phyloP scores from a whole-genome alignment of 1,140 invertebrate genomes.

The Oscheius sp. region DNA sequence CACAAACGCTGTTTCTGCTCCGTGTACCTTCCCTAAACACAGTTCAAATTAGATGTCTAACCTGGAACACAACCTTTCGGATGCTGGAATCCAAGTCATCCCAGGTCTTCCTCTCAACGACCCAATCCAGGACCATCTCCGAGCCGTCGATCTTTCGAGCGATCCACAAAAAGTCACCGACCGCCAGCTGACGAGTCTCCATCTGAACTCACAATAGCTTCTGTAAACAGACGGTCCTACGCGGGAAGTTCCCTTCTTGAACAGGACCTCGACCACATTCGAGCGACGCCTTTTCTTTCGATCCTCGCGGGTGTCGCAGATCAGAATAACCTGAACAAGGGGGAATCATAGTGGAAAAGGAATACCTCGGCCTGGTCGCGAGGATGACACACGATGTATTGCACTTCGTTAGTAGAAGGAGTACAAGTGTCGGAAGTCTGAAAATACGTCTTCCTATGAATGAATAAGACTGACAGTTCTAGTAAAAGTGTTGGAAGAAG shows the following conservation, averaged over 20 bases:
- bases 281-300: constrained; percentile 7
- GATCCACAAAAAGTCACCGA: constrained; percentile 30
- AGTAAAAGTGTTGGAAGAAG: too few relatives aligned
- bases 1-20: constrained; percentile 21
- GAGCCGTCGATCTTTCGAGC: constrained; percentile 22
- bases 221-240: background rate
- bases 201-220: background rate
- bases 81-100: constrained; percentile 27
- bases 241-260: background rate
- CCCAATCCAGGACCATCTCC: constrained; percentile 33
- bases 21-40: constrained; percentile 14
- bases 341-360: background rate
- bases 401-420: background rate
- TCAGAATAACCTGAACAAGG: constrained; percentile 17
- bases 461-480: too few relatives aligned
- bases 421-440: background rate
- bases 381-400: constrained; percentile 8
- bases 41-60: background rate
- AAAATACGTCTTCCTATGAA: background rate
- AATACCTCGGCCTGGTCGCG: constrained; percentile 13
- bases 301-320: constrained; percentile 27
- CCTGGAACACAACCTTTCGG: background rate
- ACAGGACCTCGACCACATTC: constrained; percentile 10
- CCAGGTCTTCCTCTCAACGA: constrained; percentile 30
- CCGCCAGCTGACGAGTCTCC: constrained; percentile 18